Percentiles rank a stretch among this genome's conserved stretches.
These are phyloP conservation scores for Creontiades dilutus DNA, from an alignment of 2,888 invertebrate species.

Conservation along the genomic window DNA sequence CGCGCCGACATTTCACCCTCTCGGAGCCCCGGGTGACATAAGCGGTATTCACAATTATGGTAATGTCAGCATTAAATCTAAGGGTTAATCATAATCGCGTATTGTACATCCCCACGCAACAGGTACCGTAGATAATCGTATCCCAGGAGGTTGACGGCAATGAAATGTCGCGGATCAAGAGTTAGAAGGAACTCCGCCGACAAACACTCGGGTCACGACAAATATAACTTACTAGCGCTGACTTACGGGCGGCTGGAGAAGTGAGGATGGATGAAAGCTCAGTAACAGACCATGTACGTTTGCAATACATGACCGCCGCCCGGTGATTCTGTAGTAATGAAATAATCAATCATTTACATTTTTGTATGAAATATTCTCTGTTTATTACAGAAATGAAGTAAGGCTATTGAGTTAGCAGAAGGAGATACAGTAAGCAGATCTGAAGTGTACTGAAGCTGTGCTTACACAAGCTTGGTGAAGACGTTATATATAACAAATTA, in stretches of 20 bases:
- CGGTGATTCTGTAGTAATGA: not conserved
- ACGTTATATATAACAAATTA: no score
- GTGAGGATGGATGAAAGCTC: not conserved
- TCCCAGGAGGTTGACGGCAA: conserved; percentile 34
- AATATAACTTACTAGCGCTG: conserved; percentile 20
- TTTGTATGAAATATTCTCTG: no score
- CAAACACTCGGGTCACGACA: conserved; percentile 58
- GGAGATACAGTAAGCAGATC: no score
- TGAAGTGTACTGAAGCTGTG: no score
- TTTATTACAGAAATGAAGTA: no score
- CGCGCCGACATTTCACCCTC: conserved; percentile 38
- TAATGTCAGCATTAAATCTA: conserved; percentile 57
- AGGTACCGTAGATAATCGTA: conserved; percentile 57
- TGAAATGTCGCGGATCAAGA: conserved; percentile 55
- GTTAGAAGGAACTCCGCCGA: conserved; percentile 40
- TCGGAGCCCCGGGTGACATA: conserved; percentile 37
- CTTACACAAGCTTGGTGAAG: no score
- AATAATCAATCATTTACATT: conserved; percentile 36
- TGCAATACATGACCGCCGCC: conserved; percentile 5
- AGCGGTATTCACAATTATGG: conserved; percentile 58
- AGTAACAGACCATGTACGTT: not conserved
- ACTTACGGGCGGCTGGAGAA: not conserved
- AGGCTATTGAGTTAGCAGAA: no score
- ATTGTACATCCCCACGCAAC: conserved; percentile 49
- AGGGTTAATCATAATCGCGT: conserved; percentile 48